Evolutionary conservation across 2,113 vertebrate species (phyloP).

Genomic region (Epinephelus lanceolatus): DNA sequence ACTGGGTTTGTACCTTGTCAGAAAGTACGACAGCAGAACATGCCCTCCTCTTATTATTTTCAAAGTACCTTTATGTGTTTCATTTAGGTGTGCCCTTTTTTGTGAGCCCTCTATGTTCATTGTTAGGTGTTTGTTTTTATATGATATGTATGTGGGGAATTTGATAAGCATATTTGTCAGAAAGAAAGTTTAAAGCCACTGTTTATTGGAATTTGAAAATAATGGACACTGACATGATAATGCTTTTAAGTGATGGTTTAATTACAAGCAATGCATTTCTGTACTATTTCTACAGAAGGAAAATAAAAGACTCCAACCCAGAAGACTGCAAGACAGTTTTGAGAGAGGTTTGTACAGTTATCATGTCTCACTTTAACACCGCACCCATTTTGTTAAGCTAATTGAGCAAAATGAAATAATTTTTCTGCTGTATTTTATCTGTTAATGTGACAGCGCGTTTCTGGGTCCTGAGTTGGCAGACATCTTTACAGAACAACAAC

Average conservation of each 20-base stretch:
- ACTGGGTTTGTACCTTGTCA: too few relatives aligned
- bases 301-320: constrained; percentile 91
- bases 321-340: constrained; percentile 93
- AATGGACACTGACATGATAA: too few relatives aligned
- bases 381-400: background rate
- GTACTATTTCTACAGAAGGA: constrained; percentile 86
- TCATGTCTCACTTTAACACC: background rate
- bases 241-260: background rate
- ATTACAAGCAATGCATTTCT: background rate
- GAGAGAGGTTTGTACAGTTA: constrained; percentile 84
- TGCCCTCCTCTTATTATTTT: too few relatives aligned
- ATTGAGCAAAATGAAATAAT: background rate
- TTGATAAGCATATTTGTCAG: too few relatives aligned
- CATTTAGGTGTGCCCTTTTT: too few relatives aligned
- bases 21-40: too few relatives aligned
- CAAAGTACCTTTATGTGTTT: too few relatives aligned
- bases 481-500: background rate
- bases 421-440: background rate
- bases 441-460: background rate
- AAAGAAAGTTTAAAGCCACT: background rate
- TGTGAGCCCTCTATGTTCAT: too few relatives aligned
- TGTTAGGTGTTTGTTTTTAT: too few relatives aligned
- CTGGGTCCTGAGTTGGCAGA: background rate
- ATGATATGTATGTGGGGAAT: too few relatives aligned
- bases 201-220: background rate